phyloP scores from a whole-genome alignment of 2,797 vertebrate genomes.

The Smutsia gigantea region DNA sequence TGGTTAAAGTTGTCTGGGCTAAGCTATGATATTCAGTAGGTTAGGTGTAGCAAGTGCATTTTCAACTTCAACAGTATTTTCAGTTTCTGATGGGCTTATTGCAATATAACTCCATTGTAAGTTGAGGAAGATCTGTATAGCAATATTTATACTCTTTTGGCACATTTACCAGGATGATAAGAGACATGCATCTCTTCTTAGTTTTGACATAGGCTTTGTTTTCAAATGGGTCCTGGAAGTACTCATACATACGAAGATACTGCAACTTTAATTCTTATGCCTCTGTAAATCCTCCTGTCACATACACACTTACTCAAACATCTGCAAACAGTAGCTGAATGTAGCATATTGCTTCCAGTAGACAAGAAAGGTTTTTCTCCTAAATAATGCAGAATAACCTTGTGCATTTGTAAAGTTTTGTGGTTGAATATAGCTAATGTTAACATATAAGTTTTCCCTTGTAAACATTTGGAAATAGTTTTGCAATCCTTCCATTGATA shows the following conservation, averaged over 20 bases:
- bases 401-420: neutral
- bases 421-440: neutral
- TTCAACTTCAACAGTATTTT: neutral
- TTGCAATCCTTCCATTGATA: neutral
- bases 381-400: neutral
- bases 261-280: neutral
- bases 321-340: neutral
- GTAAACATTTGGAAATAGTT: slow-evolving; percentile 11
- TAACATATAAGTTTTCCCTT: neutral
- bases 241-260: neutral
- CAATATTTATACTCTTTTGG: neutral
- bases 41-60: neutral
- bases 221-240: neutral
- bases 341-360: neutral
- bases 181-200: neutral
- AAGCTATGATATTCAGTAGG: neutral
- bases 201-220: neutral
- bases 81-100: neutral
- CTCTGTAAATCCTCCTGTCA: neutral
- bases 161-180: neutral
- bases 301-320: neutral
- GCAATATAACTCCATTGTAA: neutral
- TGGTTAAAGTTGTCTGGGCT: neutral
- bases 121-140: neutral
- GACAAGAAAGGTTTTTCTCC: neutral